These are phyloP conservation scores for Atrichornis clamosus DNA, from an alignment of 2,113 vertebrate species.

Conservation along the genomic window DNA sequence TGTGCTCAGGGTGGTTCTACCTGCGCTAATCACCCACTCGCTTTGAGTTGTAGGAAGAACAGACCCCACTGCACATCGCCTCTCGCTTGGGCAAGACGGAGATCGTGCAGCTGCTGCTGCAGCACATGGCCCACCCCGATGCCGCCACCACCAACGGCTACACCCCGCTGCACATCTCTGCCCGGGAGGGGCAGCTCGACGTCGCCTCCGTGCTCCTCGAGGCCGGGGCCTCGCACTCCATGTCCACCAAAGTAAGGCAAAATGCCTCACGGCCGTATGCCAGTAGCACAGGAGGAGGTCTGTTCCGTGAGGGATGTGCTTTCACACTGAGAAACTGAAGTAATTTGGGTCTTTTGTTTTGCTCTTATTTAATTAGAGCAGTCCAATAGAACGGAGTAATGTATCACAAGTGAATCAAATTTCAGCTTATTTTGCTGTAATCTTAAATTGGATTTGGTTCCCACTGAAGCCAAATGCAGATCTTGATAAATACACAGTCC, in stretches of 20 bases:
- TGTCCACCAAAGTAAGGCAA: conserved; percentile 88
- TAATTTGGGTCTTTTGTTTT: neutral
- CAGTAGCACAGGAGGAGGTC: rapidly evolving
- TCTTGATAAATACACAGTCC: rapidly evolving
- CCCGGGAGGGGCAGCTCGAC: conserved; percentile 93
- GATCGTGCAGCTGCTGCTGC: conserved; percentile 94
- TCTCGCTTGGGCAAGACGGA: conserved; percentile 96
- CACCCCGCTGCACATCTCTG: conserved; percentile 93
- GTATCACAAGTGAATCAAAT: neutral
- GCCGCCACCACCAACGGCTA: conserved; percentile 93
- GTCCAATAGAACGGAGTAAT: neutral
- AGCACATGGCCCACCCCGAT: conserved; percentile 97
- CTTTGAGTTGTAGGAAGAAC: conserved; percentile 88
- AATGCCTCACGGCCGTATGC: rapidly evolving
- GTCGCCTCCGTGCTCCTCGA: conserved; percentile 91
- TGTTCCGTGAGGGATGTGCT: rapidly evolving
- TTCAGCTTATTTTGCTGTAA: neutral
- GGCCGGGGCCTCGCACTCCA: conserved; percentile 90
- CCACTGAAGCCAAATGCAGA: neutral
- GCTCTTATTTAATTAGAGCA: neutral
- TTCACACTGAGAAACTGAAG: neutral
- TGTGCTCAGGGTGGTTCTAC: neutral
- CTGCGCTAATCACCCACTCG: neutral
- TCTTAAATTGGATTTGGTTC: neutral
- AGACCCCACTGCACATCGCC: conserved; percentile 96